Evolutionary conservation across 2,113 vertebrate genomes (phyloP), one percentile per base, ranked within the genome.

Genomic region (Hiodon tergisus): DNA sequence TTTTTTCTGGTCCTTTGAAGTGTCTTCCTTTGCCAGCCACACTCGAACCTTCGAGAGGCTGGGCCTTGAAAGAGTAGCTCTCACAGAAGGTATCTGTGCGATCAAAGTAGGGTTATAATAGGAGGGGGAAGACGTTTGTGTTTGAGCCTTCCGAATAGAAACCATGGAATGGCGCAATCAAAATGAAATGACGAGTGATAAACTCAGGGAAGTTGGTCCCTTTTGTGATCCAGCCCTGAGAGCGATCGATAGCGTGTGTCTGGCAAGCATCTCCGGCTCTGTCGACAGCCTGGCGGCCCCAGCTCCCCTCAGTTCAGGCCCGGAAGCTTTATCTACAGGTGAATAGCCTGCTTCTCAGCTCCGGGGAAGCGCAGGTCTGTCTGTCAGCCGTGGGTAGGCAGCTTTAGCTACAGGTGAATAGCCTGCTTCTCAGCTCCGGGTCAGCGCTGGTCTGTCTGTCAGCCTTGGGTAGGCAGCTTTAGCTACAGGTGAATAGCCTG

Each of bases 321-420:
- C 31, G 31, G 31, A 31, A 31, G 31, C 31, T 31, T 61, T 50
- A 4, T 57, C 48, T 47, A 17, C 3, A 14, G 46, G 50, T 4
- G 60, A 31, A 6, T 52, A 55, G 54, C 58, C 11, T 31, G 14
- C 54, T 14, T 76, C 14, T 13, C 58, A 60, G 50, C 10, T 11
- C 8, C 53, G 31, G 31, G 31, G 31, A 0, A 31, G 31, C 31
- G 31, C 31, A 7, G 54, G 51, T 51, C 10, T 53, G 75, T 68
- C 50, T 70, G 68, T 71, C 74, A 70, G 11, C 70, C 59, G 71
- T 48, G 17, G 31, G 31, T 50, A 47, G 13, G 6, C 9, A 46
- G 8, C 8, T 57, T 70, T 70, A 48, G 46, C 66, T 51, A 10
- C 48, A 14, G 66, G 9, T 31, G 2, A 31, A 31, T 31, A 31